A percentile compares a stretch with the other conserved stretches of the same genome.
These are phyloP conservation scores for Antheraea assamensis DNA, from an alignment of 2,888 invertebrate species.

Conservation along the genomic window DNA sequence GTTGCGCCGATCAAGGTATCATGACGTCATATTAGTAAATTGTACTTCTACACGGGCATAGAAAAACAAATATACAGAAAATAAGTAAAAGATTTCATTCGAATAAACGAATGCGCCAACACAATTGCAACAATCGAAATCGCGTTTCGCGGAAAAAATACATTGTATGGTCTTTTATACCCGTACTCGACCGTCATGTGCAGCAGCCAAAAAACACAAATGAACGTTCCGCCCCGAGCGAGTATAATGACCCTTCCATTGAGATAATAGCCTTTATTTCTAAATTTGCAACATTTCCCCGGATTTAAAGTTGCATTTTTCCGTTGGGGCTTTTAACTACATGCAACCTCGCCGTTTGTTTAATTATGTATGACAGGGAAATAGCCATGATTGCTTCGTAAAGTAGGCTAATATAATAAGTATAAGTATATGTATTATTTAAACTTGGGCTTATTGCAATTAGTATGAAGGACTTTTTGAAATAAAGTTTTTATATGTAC, in stretches of 20 bases:
- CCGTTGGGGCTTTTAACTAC: not conserved
- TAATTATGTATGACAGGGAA: not conserved
- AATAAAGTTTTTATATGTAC: no score
- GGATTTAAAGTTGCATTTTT: slow-evolving; percentile 30
- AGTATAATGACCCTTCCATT: slow-evolving; percentile 33
- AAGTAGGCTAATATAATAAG: not conserved
- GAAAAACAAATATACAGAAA: no score
- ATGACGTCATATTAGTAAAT: no score
- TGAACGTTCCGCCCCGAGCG: slow-evolving; percentile 27
- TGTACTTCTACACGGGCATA: no score
- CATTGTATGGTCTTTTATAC: slow-evolving; percentile 14
- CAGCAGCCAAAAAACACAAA: slow-evolving; percentile 15
- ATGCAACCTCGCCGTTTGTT: slow-evolving; percentile 23
- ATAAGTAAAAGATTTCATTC: not conserved
- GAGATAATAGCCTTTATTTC: slow-evolving; percentile 45
- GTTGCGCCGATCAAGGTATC: no score
- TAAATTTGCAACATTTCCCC: slow-evolving; percentile 38
- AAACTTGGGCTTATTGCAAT: no score
- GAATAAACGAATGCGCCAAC: not conserved
- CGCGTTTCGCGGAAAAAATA: not conserved
- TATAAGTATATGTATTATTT: not conserved
- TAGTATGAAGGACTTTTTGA: no score
- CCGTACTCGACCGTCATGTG: slow-evolving; percentile 6
- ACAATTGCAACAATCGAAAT: slow-evolving; percentile 1
- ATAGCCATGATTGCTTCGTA: not conserved